A percentile compares a stretch with the other conserved stretches of the same genome.
These are phyloP conservation scores for Electrophaes corylata DNA, from an alignment of 2,888 invertebrate genomes.

Conservation along the genomic window DNA sequence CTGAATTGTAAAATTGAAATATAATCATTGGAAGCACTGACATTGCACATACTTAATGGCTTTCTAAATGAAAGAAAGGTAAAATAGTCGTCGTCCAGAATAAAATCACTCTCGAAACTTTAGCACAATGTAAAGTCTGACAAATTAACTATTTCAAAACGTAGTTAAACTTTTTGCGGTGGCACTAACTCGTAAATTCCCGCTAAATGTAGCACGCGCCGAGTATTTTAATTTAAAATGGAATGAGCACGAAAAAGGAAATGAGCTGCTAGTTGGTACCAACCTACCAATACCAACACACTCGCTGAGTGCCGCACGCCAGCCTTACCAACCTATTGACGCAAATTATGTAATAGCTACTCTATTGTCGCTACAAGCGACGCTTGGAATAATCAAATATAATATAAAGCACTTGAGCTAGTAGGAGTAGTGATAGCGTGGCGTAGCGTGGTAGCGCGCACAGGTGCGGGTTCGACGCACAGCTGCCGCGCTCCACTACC, in stretches of 20 bases:
- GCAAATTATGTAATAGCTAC: background rate
- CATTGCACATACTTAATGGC: too few relatives aligned
- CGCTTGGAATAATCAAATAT: slow-evolving; percentile 5
- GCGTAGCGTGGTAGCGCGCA: background rate
- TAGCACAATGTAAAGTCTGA: slow-evolving; percentile 17
- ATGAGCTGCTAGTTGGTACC: background rate
- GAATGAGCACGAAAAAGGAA: slow-evolving; percentile 28
- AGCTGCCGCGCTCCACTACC: too few relatives aligned
- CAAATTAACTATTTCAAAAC: slow-evolving; percentile 27
- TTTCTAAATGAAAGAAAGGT: background rate
- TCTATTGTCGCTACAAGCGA: background rate
- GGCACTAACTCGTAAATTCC: slow-evolving; percentile 30
- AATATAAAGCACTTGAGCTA: background rate
- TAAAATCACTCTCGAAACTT: slow-evolving; percentile 12
- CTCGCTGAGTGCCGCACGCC: background rate
- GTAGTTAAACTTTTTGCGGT: slow-evolving; percentile 27
- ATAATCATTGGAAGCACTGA: too few relatives aligned
- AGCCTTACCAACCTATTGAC: slow-evolving; percentile 4
- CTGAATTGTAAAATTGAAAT: too few relatives aligned
- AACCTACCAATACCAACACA: slow-evolving; percentile 7
- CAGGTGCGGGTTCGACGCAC: too few relatives aligned
- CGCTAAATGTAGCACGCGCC: slow-evolving; percentile 32
- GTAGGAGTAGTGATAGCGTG: background rate
- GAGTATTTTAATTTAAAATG: slow-evolving; percentile 35
- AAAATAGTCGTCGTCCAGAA: background rate